Conservation (phyloP, 2,797 vertebrate genomes). For the Pangasius larnaudii region DNA sequence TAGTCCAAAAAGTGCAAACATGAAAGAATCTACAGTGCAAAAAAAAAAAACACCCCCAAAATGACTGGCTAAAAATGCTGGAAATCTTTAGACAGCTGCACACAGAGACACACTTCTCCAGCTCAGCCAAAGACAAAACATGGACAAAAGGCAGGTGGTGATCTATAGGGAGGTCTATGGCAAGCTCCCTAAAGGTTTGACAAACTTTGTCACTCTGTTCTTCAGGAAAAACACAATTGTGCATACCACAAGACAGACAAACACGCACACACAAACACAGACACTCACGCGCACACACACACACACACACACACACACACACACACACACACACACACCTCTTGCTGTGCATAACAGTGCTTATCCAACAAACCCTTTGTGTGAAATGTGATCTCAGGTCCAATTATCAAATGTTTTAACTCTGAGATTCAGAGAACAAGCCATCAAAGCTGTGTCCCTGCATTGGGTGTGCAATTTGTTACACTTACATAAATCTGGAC, state of each 20-base stretch:
- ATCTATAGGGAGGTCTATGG: slow-evolving; percentile 50
- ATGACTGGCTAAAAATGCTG: slow-evolving; percentile 39
- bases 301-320: slow-evolving; percentile 2
- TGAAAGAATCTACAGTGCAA: slow-evolving; percentile 46
- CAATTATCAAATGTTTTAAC: slow-evolving; percentile 24
- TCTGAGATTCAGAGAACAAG: slow-evolving; percentile 37
- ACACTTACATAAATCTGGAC: slow-evolving; percentile 59
- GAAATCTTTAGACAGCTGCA: slow-evolving; percentile 62
- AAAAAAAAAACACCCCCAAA: background rate
- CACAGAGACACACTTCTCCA: slow-evolving; percentile 46
- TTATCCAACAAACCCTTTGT: background rate
- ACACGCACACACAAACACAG: slow-evolving; percentile 7
- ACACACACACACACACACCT: background rate
- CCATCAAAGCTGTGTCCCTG: slow-evolving; percentile 37
- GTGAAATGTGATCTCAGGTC: slow-evolving; percentile 19
- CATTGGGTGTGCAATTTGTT: slow-evolving; percentile 57
- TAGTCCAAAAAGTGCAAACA: background rate
- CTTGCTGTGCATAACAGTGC: no score
- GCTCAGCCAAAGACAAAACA: slow-evolving; percentile 58
- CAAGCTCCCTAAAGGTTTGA: slow-evolving; percentile 39
- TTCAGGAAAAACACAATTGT: slow-evolving; percentile 40
- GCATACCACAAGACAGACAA: slow-evolving; percentile 37
- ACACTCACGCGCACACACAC: background rate
- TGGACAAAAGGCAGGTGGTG: slow-evolving; percentile 56
- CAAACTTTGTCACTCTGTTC: slow-evolving; percentile 47